These are phyloP conservation scores for Chymomyza costata DNA, from an alignment of 1,140 invertebrate genomes.

Conservation along the genomic window DNA sequence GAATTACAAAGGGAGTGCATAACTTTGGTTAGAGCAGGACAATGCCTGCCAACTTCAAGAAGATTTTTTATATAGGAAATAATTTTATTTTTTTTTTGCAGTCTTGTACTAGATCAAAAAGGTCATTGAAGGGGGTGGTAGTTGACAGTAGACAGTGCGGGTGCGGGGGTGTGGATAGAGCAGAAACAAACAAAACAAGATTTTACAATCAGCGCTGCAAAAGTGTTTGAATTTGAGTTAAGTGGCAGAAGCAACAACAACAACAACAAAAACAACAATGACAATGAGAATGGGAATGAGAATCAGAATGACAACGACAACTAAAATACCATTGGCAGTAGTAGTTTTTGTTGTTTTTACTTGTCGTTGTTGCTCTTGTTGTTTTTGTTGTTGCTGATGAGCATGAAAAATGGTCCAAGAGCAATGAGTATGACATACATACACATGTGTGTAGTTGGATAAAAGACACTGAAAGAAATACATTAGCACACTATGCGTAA, in stretches of 20 bases:
- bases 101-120: too few species aligned
- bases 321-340: slow-evolving; percentile 1
- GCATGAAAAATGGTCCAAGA: slow-evolving; percentile 41
- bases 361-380: slow-evolving; percentile 16
- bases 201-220: slow-evolving; percentile 64
- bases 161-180: not conserved
- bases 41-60: too few species aligned
- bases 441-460: slow-evolving; percentile 8
- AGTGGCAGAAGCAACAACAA: slow-evolving; percentile 27
- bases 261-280: not conserved
- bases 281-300: too few species aligned
- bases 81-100: too few species aligned
- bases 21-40: too few species aligned
- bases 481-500: too few species aligned
- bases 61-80: too few species aligned
- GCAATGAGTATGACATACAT: slow-evolving; percentile 16
- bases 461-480: too few species aligned
- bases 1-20: not conserved
- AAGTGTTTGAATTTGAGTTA: slow-evolving; percentile 62
- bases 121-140: too few species aligned
- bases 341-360: not conserved
- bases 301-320: not conserved
- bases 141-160: too few species aligned
- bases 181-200: slow-evolving; percentile 62
- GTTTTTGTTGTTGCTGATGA: not conserved